These are phyloP conservation scores for Cladopsammia gracilis DNA, from an alignment of 64 coral and sea anemone genomes.

Conservation along the genomic window DNA sequence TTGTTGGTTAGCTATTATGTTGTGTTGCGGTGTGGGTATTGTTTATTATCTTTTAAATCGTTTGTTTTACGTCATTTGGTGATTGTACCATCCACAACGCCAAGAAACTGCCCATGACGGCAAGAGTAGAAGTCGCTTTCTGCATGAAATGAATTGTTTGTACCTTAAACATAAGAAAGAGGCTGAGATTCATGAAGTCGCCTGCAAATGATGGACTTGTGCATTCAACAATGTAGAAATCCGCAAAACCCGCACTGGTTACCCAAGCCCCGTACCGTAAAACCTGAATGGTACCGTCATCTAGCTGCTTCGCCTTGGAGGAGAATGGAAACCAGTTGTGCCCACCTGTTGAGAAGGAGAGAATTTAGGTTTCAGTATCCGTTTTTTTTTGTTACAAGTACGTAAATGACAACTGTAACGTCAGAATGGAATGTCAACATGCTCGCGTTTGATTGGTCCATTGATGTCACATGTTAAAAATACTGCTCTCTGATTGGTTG, in stretches of 20 bases:
- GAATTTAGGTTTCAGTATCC: background rate
- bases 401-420: no score
- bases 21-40: no score
- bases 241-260: constrained; percentile 81
- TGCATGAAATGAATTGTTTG: background rate
- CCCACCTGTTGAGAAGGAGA: constrained; percentile 35
- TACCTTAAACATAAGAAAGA: constrained; percentile 83
- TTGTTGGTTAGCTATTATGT: no score
- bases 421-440: no score
- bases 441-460: no score
- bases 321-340: constrained; percentile 84
- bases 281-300: constrained; percentile 67
- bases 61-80: no score
- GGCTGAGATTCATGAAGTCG: constrained; percentile 71
- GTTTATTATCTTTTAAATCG: no score
- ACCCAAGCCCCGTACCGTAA: constrained; percentile 72
- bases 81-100: no score
- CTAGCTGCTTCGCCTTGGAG: constrained; percentile 66
- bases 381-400: background rate
- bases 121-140: no score
- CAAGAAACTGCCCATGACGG: no score
- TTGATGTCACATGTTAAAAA: no score
- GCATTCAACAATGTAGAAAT: constrained; percentile 80
- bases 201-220: constrained; percentile 76
- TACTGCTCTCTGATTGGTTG: no score